Conservation (phyloP, 37 sponge, comb jelly and placozoan genomes). For the Ianthella basta region DNA sequence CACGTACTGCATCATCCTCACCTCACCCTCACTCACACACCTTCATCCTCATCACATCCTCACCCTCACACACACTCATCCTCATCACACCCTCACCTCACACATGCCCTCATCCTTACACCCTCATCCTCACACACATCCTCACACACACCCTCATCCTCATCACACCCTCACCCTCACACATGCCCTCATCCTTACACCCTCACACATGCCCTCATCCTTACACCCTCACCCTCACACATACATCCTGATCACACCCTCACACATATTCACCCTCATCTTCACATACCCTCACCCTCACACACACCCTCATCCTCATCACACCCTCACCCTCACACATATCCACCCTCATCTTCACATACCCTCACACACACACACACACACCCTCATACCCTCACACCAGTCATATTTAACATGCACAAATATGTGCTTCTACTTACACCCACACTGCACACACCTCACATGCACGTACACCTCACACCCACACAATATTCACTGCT, state of each 20-base stretch:
- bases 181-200: neutral
- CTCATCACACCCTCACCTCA: neutral
- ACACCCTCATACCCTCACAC: too few species aligned
- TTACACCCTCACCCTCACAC: neutral
- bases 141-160: neutral
- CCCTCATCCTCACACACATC: neutral
- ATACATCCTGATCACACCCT: neutral
- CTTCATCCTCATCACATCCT: neutral
- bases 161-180: neutral
- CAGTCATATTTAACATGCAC: too few species aligned
- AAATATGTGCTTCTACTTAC: too few species aligned
- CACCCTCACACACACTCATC: neutral
- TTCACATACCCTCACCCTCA: too few species aligned
- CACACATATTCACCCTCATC: neutral
- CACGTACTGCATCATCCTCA: neutral
- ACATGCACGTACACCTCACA: too few species aligned
- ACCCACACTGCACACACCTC: too few species aligned
- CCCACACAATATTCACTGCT: too few species aligned
- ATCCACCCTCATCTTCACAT: too few species aligned
- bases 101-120: neutral
- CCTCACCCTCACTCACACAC: neutral
- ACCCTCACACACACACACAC: too few species aligned
- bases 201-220: neutral
- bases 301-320: too few species aligned
- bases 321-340: too few species aligned